These are phyloP conservation scores for Drosophila recens DNA, from an alignment of 2,888 invertebrate genomes.

Conservation along the genomic window DNA sequence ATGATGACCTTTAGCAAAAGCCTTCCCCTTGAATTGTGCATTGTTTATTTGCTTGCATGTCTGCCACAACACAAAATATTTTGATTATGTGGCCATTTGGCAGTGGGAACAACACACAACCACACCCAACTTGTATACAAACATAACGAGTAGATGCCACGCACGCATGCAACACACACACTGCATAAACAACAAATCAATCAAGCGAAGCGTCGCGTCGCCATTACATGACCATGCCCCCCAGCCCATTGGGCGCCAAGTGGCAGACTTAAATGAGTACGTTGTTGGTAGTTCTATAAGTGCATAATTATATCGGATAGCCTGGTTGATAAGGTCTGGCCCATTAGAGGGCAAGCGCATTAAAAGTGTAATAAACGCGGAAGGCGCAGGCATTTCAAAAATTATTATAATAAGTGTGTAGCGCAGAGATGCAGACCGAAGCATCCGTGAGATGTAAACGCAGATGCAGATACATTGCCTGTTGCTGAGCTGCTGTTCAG, in stretches of 20 bases:
- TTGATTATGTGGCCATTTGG: constrained; percentile 66
- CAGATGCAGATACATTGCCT: constrained; percentile 15
- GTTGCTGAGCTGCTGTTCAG: constrained; percentile 9
- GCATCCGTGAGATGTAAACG: constrained; percentile 53
- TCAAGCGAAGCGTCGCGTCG: constrained; percentile 44
- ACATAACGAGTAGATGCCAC: constrained; percentile 25
- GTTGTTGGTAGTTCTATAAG: constrained; percentile 34
- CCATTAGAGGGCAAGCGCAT: constrained; percentile 63
- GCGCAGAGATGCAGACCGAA: constrained; percentile 21
- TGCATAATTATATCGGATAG: constrained; percentile 67
- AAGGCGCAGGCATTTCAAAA: constrained; percentile 47
- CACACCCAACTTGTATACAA: not conserved
- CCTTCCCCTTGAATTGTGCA: constrained; percentile 72
- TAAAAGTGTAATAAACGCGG: constrained; percentile 62
- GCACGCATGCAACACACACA: constrained; percentile 53
- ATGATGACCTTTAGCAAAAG: constrained; percentile 59
- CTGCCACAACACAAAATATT: constrained; percentile 58
- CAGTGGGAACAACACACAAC: constrained; percentile 39
- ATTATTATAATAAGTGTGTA: constrained; percentile 49
- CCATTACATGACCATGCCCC: constrained; percentile 30
- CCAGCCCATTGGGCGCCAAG: constrained; percentile 26
- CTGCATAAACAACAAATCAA: constrained; percentile 59
- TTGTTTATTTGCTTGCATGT: constrained; percentile 70
- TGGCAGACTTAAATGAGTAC: constrained; percentile 9
- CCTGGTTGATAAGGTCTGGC: constrained; percentile 46